Percentiles rank a stretch among this genome's conserved stretches.
Evolutionary conservation across 2,888 invertebrate genomes (phyloP).

Genomic region (Eumacrocentrus americanus): DNA sequence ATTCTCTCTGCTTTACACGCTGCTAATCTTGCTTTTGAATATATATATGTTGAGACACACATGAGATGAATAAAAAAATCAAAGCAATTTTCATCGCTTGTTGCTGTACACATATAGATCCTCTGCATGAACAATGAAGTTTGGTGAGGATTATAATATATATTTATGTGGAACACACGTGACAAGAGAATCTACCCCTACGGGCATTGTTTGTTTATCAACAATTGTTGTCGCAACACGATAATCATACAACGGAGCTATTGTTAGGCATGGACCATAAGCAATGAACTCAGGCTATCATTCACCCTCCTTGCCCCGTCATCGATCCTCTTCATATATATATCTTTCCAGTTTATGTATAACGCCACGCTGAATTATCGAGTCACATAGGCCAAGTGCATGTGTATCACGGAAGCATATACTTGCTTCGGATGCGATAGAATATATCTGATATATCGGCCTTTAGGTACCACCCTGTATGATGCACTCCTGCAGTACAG

Average conservation of each 20-base stretch:
- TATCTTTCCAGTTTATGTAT: not conserved
- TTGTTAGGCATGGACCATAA: constrained; percentile 15
- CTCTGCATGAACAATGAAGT: constrained; percentile 1
- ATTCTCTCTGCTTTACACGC: constrained; percentile 5
- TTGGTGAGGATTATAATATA: not conserved
- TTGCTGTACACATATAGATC: constrained; percentile 17
- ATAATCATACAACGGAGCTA: constrained; percentile 22
- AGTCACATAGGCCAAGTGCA: constrained; percentile 20
- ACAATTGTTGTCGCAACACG: constrained; percentile 26
- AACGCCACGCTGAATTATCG: constrained; percentile 28
- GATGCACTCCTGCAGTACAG: too few relatives aligned
- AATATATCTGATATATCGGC: constrained; percentile 13
- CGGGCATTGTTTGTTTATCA: constrained; percentile 18
- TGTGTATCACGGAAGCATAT: constrained; percentile 12
- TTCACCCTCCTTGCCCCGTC: constrained; percentile 15
- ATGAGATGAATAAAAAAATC: constrained; percentile 12
- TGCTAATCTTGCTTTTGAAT: not conserved
- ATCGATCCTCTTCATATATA: constrained; percentile 20
- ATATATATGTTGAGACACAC: not conserved
- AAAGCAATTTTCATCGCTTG: constrained; percentile 24
- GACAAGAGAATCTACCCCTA: not conserved
- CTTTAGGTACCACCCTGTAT: not conserved
- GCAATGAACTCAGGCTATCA: constrained; percentile 12
- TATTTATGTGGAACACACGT: not conserved
- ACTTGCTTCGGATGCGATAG: constrained; percentile 6